These are phyloP conservation scores for Drosophila obscura DNA, from an alignment of 1,140 invertebrate species.

Conservation along the genomic window DNA sequence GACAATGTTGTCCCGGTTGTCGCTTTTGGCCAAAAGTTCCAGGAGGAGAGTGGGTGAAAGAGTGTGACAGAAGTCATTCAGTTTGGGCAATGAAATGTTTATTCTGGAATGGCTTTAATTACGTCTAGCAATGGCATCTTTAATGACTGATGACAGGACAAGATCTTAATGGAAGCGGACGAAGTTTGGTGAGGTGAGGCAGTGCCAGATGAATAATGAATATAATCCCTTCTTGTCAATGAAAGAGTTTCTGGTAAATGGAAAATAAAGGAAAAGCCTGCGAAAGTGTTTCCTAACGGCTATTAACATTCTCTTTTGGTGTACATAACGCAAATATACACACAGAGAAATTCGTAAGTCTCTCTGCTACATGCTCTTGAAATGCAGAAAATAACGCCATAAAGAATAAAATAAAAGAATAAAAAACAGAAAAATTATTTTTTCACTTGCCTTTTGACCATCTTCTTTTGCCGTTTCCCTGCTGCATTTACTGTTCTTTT, in stretches of 20 bases:
- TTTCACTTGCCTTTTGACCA: too few relatives aligned
- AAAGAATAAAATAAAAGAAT: too few relatives aligned
- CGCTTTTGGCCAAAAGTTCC: conserved; percentile 39
- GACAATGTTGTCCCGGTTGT: conserved; percentile 61
- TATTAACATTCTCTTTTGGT: too few relatives aligned
- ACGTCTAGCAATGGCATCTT: conserved; percentile 75
- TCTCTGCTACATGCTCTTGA: too few relatives aligned
- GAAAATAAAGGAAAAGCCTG: neutral
- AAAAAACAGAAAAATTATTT: too few relatives aligned
- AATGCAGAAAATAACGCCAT: too few relatives aligned
- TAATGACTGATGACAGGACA: conserved; percentile 69
- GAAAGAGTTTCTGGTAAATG: conserved; percentile 7
- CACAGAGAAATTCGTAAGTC: too few relatives aligned
- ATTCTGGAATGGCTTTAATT: conserved; percentile 76
- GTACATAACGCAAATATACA: too few relatives aligned
- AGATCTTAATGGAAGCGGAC: conserved; percentile 25
- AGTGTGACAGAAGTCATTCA: conserved; percentile 50
- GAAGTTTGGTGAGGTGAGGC: conserved; percentile 30
- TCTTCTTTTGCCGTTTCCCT: too few relatives aligned
- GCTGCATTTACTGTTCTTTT: too few relatives aligned
- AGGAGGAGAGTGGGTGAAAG: neutral
- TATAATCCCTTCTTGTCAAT: conserved; percentile 23
- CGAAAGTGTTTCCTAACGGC: too few relatives aligned
- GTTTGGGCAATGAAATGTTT: conserved; percentile 70
- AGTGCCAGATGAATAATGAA: conserved; percentile 20